These are phyloP conservation scores for Ypsolopha scabrella DNA, from an alignment of 2,888 invertebrate species.

Conservation along the genomic window DNA sequence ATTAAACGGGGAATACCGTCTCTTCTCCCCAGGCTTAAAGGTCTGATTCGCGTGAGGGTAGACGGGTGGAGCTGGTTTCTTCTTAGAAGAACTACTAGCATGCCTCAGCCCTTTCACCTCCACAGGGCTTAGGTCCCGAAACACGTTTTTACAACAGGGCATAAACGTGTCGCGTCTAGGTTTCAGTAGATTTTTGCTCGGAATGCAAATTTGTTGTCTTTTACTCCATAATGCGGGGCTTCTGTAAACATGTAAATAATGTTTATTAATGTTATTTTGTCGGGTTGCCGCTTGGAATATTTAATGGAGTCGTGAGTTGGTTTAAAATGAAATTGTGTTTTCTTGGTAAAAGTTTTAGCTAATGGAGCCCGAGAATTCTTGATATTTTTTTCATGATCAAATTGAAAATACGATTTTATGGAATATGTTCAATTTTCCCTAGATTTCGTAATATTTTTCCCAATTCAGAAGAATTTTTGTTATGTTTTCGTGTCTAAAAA, in stretches of 20 bases:
- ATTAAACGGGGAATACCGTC: slow-evolving; percentile 50
- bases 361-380: too few relatives aligned
- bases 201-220: background rate
- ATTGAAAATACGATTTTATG: too few relatives aligned
- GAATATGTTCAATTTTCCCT: too few relatives aligned
- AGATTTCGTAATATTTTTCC: too few relatives aligned
- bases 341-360: too few relatives aligned
- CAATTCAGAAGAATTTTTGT: too few relatives aligned
- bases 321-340: too few relatives aligned
- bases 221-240: background rate
- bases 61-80: slow-evolving; percentile 17
- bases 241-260: background rate
- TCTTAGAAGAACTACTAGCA: slow-evolving; percentile 16
- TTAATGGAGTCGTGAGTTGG: too few relatives aligned
- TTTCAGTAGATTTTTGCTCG: background rate
- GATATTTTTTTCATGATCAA: too few relatives aligned
- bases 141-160: background rate
- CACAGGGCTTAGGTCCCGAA: background rate
- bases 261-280: too few relatives aligned
- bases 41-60: slow-evolving; percentile 25
- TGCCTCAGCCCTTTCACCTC: slow-evolving; percentile 7
- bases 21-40: slow-evolving; percentile 23
- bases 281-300: too few relatives aligned
- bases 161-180: background rate
- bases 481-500: too few relatives aligned